These are phyloP conservation scores for Chrysocyon brachyurus DNA, from an alignment of 2,797 vertebrate genomes.

Conservation along the genomic window DNA sequence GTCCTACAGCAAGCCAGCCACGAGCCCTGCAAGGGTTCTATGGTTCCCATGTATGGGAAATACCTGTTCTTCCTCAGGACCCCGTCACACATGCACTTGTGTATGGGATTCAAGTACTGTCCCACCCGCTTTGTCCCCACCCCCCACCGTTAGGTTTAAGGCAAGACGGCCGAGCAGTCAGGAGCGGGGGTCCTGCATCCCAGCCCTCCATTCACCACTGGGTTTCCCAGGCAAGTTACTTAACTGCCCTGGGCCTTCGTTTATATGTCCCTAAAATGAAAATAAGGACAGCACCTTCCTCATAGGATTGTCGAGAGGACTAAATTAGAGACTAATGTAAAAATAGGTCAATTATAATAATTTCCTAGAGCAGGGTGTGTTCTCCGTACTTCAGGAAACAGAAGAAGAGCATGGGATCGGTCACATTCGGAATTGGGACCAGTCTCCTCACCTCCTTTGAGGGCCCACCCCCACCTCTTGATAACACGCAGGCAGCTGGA, in stretches of 20 bases:
- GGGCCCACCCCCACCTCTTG: accelerated
- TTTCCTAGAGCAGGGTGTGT: accelerated
- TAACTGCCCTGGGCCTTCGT: background rate
- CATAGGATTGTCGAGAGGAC: background rate
- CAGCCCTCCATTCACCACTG: background rate
- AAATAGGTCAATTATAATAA: background rate
- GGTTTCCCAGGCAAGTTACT: background rate
- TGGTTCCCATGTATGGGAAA: background rate
- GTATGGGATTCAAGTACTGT: accelerated
- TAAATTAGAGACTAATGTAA: background rate
- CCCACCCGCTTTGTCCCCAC: no score
- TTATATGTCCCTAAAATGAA: accelerated
- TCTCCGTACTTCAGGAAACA: background rate
- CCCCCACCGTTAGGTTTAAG: no score
- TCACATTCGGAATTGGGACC: background rate
- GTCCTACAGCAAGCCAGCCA: background rate
- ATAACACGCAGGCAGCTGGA: background rate
- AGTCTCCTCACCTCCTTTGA: background rate
- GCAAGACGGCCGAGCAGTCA: background rate
- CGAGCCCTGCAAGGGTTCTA: background rate
- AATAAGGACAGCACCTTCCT: background rate
- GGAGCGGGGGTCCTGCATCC: accelerated
- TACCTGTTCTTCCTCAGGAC: background rate
- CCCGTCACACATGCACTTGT: accelerated
- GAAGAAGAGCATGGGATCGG: accelerated